Evolutionary conservation across 2,797 vertebrate genomes (phyloP).

Genomic region (Champsocephalus esox): DNA sequence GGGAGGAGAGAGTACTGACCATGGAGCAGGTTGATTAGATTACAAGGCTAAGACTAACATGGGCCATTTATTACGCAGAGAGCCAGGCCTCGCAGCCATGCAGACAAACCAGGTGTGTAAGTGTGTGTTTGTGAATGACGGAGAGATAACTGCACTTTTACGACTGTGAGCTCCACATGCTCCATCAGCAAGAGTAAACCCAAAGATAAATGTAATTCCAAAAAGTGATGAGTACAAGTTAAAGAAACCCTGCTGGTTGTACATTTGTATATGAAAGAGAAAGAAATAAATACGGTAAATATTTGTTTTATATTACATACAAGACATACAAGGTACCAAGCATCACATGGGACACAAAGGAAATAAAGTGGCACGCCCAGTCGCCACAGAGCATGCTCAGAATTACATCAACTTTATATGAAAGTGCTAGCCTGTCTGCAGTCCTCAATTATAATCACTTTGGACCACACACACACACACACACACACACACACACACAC

Average conservation of each 20-base stretch:
- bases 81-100: conserved; percentile 59
- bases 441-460: conserved; percentile 49
- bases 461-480: not conserved
- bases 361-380: conserved; percentile 65
- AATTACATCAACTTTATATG: conserved; percentile 69
- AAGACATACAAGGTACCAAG: conserved; percentile 21
- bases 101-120: conserved; percentile 8
- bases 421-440: conserved; percentile 48
- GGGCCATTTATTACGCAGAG: conserved; percentile 75
- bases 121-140: conserved; percentile 24
- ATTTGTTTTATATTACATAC: not conserved
- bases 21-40: conserved; percentile 82
- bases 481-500: conserved; percentile 9
- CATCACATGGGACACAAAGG: conserved; percentile 48
- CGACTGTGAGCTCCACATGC: conserved; percentile 10
- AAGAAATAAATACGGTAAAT: not conserved
- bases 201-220: conserved; percentile 21
- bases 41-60: conserved; percentile 70
- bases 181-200: conserved; percentile 8
- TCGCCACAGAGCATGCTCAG: conserved; percentile 71
- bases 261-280: conserved; percentile 8
- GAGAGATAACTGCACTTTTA: conserved; percentile 13
- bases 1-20: conserved; percentile 57
- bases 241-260: conserved; percentile 9
- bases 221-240: not conserved